Base-by-base conservation (phyloP, 2,113 vertebrate genomes). In the Anser cygnoides region DNA sequence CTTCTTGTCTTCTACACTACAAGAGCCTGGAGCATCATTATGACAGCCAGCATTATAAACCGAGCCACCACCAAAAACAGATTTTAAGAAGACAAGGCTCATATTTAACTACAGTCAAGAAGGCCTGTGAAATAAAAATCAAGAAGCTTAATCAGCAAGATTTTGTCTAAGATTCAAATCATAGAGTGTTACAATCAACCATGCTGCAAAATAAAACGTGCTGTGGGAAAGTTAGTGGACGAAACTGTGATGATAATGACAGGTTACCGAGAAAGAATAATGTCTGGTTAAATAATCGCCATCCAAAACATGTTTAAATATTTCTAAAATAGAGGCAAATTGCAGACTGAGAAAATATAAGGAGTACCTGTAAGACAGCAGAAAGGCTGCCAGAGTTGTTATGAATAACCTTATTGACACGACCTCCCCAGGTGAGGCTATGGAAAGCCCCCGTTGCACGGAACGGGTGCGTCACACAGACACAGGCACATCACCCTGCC, bases 401-500 rank as follows among this genome's bases (percentile, higher is more conserved):
- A 35, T 44, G 80, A 71, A 25, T 4, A 57, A 57, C 16, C 22
- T 80, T 19, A 63, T 80, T 0, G 5, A 16, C 21, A n/a, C 0
- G 2, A 6, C 39, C 73, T 76, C 31, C 49, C 66, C 66, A 31
- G 52, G 11, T 25, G 39, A 11, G 2, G 23, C 12, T 79, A 52
- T 29, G 16, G 22, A 44, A 66, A n/a, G 39, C 37, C 22, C 41
- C 37, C 25, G 39, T 8, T 41, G 37, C 7, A 13, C 19, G 21
- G 61, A 35, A 75, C 29, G 61, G 35, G 29, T 37, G 9, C 26
- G n/a, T 31, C 54, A n/a, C 57, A 41, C 13, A 59, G 70, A 57
- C 50, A 20, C 20, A 59, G 50, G 15, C 25, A 23, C 0, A 0
- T 13, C 37, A 29, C 13, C 0, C 0, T 75, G 65, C 35, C 39